Conservation (phyloP, 2,797 vertebrate species). For the Spinibarbus caldwelli region DNA sequence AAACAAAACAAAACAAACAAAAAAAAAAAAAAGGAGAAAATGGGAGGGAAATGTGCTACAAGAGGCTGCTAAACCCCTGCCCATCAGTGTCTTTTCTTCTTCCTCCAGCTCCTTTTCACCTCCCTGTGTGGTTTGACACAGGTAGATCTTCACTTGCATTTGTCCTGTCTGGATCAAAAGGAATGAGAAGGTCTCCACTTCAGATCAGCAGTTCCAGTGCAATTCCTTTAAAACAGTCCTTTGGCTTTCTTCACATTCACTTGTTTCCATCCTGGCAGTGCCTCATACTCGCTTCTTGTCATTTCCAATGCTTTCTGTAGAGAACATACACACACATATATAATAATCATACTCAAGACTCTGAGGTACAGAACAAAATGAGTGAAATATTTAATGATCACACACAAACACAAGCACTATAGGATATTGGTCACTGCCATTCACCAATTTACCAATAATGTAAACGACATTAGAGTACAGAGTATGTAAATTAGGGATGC, state of each 20-base stretch:
- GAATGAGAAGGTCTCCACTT: conserved; percentile 53
- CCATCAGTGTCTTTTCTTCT: conserved; percentile 16
- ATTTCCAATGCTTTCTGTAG: conserved; percentile 87
- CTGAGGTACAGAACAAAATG: background rate
- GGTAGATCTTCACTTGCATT: conserved; percentile 22
- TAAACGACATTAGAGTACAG: too few species aligned
- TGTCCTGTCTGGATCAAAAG: conserved; percentile 24
- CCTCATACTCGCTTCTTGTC: conserved; percentile 84
- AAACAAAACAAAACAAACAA: too few species aligned
- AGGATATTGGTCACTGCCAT: background rate
- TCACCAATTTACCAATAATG: background rate
- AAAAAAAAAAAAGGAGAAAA: conserved; percentile 57
- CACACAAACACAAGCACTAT: conserved; percentile 11
- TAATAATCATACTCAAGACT: background rate
- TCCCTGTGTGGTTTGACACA: conserved; percentile 40
- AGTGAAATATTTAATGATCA: conserved; percentile 1
- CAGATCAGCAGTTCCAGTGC: background rate
- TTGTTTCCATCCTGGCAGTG: conserved; percentile 92
- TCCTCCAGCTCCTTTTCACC: conserved; percentile 53
- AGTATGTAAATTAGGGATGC: background rate
- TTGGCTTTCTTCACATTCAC: conserved; percentile 93
- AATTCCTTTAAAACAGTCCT: conserved; percentile 84
- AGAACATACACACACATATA: conserved; percentile 36
- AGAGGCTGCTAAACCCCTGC: conserved; percentile 64
- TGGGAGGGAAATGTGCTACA: conserved; percentile 67